Base-by-base conservation (phyloP, 2,797 vertebrate genomes). In the Coccyzus lansbergi region DNA sequence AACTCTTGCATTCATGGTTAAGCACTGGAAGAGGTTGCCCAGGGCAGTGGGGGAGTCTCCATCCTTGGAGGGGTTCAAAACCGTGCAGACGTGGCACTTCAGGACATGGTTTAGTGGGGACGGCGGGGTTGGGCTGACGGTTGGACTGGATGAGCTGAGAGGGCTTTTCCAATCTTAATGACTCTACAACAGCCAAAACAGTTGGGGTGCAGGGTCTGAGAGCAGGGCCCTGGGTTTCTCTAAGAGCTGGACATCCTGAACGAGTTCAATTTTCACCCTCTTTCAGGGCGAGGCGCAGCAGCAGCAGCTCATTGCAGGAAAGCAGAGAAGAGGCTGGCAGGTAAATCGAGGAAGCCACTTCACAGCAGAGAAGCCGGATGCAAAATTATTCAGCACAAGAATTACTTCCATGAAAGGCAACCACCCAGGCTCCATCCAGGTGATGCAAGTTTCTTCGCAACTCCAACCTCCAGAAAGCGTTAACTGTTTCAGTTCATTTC, bases 151-250 rank as follows among this genome's bases (percentile, higher is more conserved):
- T 22, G 46, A 48, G 20, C 21, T 48, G 12, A 48, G 22, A 48
- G 46, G 46, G 21, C 46, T 24, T 22, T 48, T 48, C 21, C 46
- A 22, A 48, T 46, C 46, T 48, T 48, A 48, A 48, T 12, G 46
- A 22, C 48, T 48, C 46, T 48, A 48, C 24, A 48, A 52, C 2
- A n/a, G 19, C 29, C 2, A 0, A 13, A 12, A 18, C 1, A 2
- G 53, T 15, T 9, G 4, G 14, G 4, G 13, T 31, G 12, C 12
- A 7, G 40, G 15, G 25, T 60, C 31, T 36, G 21, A 25, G 10
- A 63, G 29, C 0, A 3, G 22, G 15, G 28, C 60, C 28, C 40
- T 15, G 7, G 15, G 14, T 15, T 52, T 33, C 59, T 52, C 36
- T 53, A 67, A 12, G 62, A 9, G 51, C 63, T 44, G 55, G 38